Conservation (phyloP, 2,113 vertebrate species). For the Trinectes maculatus region DNA sequence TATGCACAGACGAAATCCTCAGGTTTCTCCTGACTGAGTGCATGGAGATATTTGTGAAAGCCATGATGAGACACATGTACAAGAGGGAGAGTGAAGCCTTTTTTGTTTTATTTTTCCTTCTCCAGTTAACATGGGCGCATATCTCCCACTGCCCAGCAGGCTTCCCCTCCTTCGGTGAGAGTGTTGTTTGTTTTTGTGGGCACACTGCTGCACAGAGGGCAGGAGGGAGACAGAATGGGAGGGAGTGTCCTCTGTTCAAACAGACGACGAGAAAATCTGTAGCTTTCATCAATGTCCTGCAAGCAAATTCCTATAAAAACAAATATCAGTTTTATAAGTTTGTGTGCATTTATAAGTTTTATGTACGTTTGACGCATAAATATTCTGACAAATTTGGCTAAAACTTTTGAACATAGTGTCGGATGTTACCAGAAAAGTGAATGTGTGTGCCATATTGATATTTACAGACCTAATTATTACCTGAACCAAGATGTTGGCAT, state of each 20-base stretch:
- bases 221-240: conserved; percentile 29
- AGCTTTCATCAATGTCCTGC: conserved; percentile 27
- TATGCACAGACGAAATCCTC: conserved; percentile 51
- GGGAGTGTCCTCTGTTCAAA: conserved; percentile 48
- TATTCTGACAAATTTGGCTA: conserved; percentile 1
- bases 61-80: conserved; percentile 23
- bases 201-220: conserved; percentile 55
- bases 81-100: neutral
- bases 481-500: conserved; percentile 9
- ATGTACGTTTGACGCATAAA: conserved; percentile 14
- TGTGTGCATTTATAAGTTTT: too few relatives aligned
- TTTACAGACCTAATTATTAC: conserved; percentile 25
- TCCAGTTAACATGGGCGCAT: conserved; percentile 23
- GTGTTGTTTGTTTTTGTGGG: conserved; percentile 59
- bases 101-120: conserved; percentile 44
- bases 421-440: neutral
- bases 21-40: conserved; percentile 23
- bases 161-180: conserved; percentile 36
- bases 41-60: conserved; percentile 43
- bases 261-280: conserved; percentile 54
- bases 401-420: neutral
- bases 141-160: conserved; percentile 41
- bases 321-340: too few relatives aligned
- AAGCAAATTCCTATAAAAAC: conserved; percentile 41
- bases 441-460: neutral